Evolutionary conservation across 1,140 invertebrate genomes (phyloP), one percentile per base, ranked within the genome.

Genomic region (Rhagoletis pomonella): DNA sequence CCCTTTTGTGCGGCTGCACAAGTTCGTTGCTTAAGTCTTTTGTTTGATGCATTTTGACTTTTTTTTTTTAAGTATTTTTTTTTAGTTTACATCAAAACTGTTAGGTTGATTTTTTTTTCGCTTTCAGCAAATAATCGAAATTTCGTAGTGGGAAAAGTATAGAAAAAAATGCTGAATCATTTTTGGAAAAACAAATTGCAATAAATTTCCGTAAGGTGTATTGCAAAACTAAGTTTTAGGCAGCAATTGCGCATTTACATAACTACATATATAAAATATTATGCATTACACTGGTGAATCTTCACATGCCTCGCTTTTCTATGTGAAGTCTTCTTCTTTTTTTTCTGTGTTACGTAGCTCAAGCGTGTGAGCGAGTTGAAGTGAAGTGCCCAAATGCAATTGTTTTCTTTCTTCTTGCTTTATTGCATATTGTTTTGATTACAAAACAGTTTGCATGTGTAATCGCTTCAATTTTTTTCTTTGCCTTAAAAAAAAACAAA

Each of bases 21-120:
- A 89, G 91, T 91, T 91, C 88, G 89, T 81, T 88, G 87, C 87
- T 81, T 86, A 58, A 91, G 89, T 91, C 90, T 89, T 90, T 90
- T 77, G 89, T 86, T 60, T 88, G 67, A 19, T 65, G 17, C 42
- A 73, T 73, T 73, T 73, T 39, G 17, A 81, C 29, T 81, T 81
- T 55, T 29, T n/a, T 9, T 29, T 81, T 42, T 42, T 2, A 73
- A 73, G 12, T 6, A n/a, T 10, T 3, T 19, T 39, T 10, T 29
- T 29, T 73, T 73, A 10, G 44, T 44, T 14, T 14, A 55, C 67
- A 47, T 39, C 4, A 19, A 19, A n/a, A 17, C 17, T 69, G 9
- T 14, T 29, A 42, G 4, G 39, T 9, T 69, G 5, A 55, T 55
- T 55, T 55, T 7, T 55, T 55, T 55, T 55, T 55, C 10, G 5